A percentile compares a stretch with the other conserved stretches of the same genome.
Conservation (phyloP, 2,113 vertebrate genomes). For the Chaetura pelagica region DNA sequence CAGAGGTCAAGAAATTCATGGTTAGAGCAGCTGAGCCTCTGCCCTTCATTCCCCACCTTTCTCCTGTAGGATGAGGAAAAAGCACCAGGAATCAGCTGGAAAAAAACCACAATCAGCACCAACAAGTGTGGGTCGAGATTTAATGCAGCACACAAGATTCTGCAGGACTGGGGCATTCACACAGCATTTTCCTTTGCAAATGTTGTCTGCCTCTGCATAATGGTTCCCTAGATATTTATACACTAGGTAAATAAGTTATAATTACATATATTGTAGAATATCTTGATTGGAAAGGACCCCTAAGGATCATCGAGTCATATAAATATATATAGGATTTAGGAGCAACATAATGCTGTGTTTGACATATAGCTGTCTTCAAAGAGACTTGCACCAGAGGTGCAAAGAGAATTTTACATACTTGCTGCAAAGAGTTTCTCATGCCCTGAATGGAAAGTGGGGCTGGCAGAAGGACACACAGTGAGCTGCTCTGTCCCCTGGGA, state of each 20-base stretch:
- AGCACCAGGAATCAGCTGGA: not conserved
- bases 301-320: not conserved
- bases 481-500: not conserved
- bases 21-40: not conserved
- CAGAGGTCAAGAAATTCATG: constrained; percentile 23
- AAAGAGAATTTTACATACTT: not conserved
- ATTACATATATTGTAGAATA: not conserved
- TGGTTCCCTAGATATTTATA: constrained; percentile 23
- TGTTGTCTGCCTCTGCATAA: not conserved
- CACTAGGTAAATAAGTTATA: not conserved
- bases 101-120: not conserved
- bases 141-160: not conserved
- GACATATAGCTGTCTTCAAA: not conserved
- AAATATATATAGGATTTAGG: not conserved
- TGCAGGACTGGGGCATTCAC: not conserved
- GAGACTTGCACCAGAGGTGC: not conserved
- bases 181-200: not conserved
- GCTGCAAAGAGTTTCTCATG: not conserved
- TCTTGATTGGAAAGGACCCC: not conserved
- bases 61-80: not conserved
- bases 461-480: not conserved
- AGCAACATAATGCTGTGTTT: not conserved
- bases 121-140: not conserved
- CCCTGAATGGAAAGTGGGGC: not conserved
- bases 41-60: not conserved